Conservation (phyloP, 2,797 vertebrate genomes). For the Gallinago nigripennis region DNA sequence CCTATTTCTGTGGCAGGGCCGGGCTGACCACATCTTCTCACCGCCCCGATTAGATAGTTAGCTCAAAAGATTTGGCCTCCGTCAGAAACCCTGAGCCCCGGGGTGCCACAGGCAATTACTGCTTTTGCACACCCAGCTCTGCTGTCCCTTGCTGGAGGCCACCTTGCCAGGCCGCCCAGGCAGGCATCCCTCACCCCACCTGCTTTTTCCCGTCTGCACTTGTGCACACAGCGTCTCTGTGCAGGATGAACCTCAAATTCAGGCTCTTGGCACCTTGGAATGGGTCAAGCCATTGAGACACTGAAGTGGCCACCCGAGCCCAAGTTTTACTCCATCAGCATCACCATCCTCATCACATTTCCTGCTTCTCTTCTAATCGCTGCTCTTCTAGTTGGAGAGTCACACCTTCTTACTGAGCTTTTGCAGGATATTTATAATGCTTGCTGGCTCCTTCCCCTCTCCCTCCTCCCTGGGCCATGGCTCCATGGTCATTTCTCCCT, state of each 20-base stretch:
- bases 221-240: neutral
- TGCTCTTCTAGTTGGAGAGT: neutral
- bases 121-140: neutral
- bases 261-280: neutral
- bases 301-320: rapidly evolving
- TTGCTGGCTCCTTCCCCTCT: neutral
- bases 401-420: neutral
- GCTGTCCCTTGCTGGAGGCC: neutral
- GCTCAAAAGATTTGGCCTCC: neutral
- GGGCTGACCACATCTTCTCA: rapidly evolving
- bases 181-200: rapidly evolving
- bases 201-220: neutral
- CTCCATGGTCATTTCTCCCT: neutral
- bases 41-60: rapidly evolving
- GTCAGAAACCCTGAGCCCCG: rapidly evolving
- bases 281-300: neutral
- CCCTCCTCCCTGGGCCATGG: neutral
- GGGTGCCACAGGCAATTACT: neutral
- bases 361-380: neutral
- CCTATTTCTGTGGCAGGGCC: neutral
- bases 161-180: rapidly evolving
- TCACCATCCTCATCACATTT: neutral
- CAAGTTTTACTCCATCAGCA: rapidly evolving
- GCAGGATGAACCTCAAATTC: neutral
- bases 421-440: neutral